Percentiles rank a stretch among this genome's conserved stretches.
Conservation (phyloP, 1,140 invertebrate species). For the Potamilus streckersoni region DNA sequence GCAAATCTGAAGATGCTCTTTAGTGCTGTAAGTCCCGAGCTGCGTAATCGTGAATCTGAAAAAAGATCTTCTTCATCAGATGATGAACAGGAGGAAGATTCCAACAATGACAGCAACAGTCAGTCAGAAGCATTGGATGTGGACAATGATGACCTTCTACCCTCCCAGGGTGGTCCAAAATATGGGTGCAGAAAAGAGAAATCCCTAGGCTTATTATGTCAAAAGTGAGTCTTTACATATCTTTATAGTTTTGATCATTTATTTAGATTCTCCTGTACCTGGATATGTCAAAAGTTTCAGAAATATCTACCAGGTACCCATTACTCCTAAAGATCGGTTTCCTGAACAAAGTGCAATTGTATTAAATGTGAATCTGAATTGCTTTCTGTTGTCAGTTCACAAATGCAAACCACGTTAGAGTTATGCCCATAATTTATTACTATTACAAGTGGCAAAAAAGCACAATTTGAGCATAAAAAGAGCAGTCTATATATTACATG, state of each 20-base stretch:
- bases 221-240: slow-evolving; percentile 53
- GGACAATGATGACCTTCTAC: slow-evolving; percentile 33
- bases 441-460: too few species aligned
- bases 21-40: slow-evolving; percentile 66
- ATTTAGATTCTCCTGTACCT: neutral
- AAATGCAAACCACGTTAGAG: too few species aligned
- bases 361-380: too few species aligned
- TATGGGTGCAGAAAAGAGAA: slow-evolving; percentile 63
- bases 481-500: too few species aligned
- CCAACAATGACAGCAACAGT: neutral
- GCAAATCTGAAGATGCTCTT: slow-evolving; percentile 67
- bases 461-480: too few species aligned
- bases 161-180: slow-evolving; percentile 39
- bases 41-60: slow-evolving; percentile 50
- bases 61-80: slow-evolving; percentile 31
- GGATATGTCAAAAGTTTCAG: neutral
- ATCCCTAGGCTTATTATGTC: slow-evolving; percentile 67
- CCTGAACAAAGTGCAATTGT: too few species aligned
- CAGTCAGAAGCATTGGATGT: slow-evolving; percentile 29
- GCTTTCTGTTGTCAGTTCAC: too few species aligned
- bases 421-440: too few species aligned
- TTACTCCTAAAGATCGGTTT: too few species aligned
- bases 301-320: too few species aligned
- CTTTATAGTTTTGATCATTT: neutral
- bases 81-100: slow-evolving; percentile 24